Base-by-base conservation (phyloP, 2,113 vertebrate species). In the Ceuthmochares aereus region DNA sequence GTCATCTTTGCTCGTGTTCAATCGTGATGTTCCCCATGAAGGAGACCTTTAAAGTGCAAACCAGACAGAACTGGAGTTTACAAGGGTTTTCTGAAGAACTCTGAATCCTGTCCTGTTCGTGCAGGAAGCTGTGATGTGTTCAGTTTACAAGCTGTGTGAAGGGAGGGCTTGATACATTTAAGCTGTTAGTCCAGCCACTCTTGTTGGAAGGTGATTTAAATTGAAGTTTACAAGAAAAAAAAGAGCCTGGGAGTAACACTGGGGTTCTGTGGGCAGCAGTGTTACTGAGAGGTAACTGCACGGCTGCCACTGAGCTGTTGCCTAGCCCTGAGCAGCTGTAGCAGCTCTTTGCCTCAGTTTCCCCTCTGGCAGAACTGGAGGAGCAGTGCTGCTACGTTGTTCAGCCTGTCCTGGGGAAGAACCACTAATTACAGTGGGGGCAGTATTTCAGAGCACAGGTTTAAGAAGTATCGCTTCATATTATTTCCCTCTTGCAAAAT, bases 291-390 rank as follows among this genome's bases (percentile, higher is more conserved):
- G 36, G 29, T 49, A 12, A 10, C 22, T 17, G n/a, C n/a, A 40
- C 27, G n/a, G 58, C 59, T 86, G n/a, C 73, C 51, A 29, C 75
- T 18, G 69, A 51, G 58, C 73, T 62, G 70, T 69, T 34, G 68
- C 54, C 52, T 42, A 76, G 63, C 62, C 62, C 45, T 30, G 49
- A 51, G 58, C 45, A 18, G 34, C 67, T 29, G 9, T 6, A 37
- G 51, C 40, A 66, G 68, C 36, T 81, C 62, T 25, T 54, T 87
- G 74, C 95, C 70, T 96, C 81, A 82, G 60, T 60, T 89, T 95
- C 74, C 76, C 74, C 34, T 91, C 64, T 82, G 64, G 84, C 54
- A 27, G n/a, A 89, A 49, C 43, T 17, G 15, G 42, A 66, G 55
- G 20, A 90, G 56, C 18, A 47, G 4, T 34, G 47, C 68, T 83